These are phyloP conservation scores for Gambelia wislizenii DNA, from an alignment of 2,797 vertebrate genomes.

Conservation along the genomic window DNA sequence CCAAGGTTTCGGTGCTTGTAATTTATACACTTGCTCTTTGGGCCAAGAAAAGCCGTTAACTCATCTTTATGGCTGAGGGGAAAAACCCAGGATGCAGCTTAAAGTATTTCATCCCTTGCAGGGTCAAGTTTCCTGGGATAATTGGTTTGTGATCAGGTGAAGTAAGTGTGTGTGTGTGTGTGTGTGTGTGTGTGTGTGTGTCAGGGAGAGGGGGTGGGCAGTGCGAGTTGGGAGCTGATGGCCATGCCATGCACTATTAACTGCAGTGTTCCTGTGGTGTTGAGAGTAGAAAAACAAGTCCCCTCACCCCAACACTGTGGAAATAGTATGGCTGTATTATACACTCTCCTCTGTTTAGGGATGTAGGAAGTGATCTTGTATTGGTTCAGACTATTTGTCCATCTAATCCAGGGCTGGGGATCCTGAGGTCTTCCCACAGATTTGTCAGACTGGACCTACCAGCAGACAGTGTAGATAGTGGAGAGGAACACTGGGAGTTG, in stretches of 20 bases:
- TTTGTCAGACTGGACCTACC: no score
- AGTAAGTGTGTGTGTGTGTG: background rate
- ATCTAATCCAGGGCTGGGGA: background rate
- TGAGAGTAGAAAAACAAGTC: background rate
- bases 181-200: background rate
- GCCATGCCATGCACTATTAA: background rate
- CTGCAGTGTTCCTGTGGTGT: background rate
- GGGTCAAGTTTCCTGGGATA: conserved; percentile 38
- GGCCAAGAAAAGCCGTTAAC: conserved; percentile 65
- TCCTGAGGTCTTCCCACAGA: no score
- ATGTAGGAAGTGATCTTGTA: background rate
- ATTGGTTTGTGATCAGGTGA: conserved; percentile 43
- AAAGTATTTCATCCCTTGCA: conserved; percentile 39
- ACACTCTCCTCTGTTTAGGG: background rate
- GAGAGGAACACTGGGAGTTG: no score
- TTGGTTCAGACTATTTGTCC: background rate
- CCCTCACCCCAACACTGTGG: background rate
- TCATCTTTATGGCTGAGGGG: conserved; percentile 65
- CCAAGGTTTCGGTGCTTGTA: conserved; percentile 59
- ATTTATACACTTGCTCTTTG: conserved; percentile 66
- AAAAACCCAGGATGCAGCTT: conserved; percentile 42
- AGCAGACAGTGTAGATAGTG: no score
- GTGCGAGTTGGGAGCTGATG: background rate
- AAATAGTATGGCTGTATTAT: background rate
- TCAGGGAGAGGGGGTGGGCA: background rate